Base-by-base conservation (phyloP, 2,113 vertebrate species). In the Serinus canaria region DNA sequence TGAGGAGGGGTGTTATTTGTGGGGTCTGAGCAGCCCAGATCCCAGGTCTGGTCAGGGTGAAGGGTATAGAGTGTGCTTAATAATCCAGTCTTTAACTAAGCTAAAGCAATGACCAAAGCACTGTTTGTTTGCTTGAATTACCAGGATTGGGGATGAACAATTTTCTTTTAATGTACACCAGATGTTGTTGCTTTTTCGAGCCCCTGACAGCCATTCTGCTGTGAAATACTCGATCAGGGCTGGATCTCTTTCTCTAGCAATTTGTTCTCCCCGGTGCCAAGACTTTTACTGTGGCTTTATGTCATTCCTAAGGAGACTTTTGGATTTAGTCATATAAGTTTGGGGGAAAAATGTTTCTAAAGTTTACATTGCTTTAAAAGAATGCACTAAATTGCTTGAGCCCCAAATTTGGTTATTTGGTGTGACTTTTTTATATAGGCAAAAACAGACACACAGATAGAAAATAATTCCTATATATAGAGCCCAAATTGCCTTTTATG, bases 91-190 rank as follows among this genome's bases (percentile, higher is more conserved):
- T 59, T 66, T 79, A 58, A 70, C 30, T 39, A 55, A 73, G 59
- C 11, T 31, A 59, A 35, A 77, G 60, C 20, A 60, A 20, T 64
- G 25, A 70, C 70, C 64, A 89, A 64, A 67, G 22, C 20, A 10
- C 17, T 72, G 3, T 41, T 73, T 90, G 35, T 59, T 92, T 93
- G 28, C 50, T 74, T 86, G 56, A 81, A 37, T 83, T 70, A 47
- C 55, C 50, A 56, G 19, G 17, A 52, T 8, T 86, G 31, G 28
- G 70, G 30, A 81, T 72, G 43, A 86, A 83, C 47, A 64, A 35
- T 79, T 79, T 89, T 67, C 15, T 74, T 87, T 92, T 88, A 70
- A 93, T 94, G 92, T 56, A 43, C 50, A 70, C 52, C 84, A 90
- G 75, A 88, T 94, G 68, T 63, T 59, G 39, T 44, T 85, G 30